Evolutionary conservation across 1,140 invertebrate species (phyloP), one percentile per base, ranked within the genome.

Genomic region (Adoxophyes honmai): DNA sequence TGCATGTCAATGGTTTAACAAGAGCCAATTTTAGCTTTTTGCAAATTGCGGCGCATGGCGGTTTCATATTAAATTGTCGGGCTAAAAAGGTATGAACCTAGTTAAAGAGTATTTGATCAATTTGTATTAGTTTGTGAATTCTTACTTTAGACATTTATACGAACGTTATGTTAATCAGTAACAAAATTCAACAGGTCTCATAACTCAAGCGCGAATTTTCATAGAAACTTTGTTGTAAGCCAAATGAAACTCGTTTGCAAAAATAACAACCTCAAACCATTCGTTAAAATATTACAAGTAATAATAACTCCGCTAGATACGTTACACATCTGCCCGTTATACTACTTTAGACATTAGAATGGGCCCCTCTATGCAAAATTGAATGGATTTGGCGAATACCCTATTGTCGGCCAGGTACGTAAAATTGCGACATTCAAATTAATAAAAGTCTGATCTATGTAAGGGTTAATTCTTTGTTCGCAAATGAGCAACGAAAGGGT

Each of bases 361-460:
- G 72, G 66, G 60, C 60, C 75, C 76, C 76, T 59, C 70, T 84
- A 87, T 86, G 81, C 84, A 84, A 87, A 85, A 76, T 73, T 85
- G 66, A 78, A 86, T 86, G 62, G 65, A 78, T 75, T 68, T 73
- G 55, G 73, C 74, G 60, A 70, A 38, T 52, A 62, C 48, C 59
- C 81, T 59, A 72, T 87, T 85, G 76, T 87, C 64, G 73, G 77
- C 79, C 84, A 87, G 84, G 84, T 87, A 87, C 70, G 73, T 72
- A 77, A 85, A 83, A 83, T 81, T 63, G 81, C 81, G 81, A 86
- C 82, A 86, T 86, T 87, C 84, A 86, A 84, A 87, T 87, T 87
- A 81, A 83, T 85, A 81, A 85, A 81, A 84, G 42, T 71, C 68
- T 66, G 59, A 42, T 60, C 68, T 64, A 67, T 64, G 69, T 33